Percentiles rank a stretch among this genome's conserved stretches.
Evolutionary conservation across 1,140 invertebrate genomes (phyloP).

Genomic region (Pogonomyrmex californicus): DNA sequence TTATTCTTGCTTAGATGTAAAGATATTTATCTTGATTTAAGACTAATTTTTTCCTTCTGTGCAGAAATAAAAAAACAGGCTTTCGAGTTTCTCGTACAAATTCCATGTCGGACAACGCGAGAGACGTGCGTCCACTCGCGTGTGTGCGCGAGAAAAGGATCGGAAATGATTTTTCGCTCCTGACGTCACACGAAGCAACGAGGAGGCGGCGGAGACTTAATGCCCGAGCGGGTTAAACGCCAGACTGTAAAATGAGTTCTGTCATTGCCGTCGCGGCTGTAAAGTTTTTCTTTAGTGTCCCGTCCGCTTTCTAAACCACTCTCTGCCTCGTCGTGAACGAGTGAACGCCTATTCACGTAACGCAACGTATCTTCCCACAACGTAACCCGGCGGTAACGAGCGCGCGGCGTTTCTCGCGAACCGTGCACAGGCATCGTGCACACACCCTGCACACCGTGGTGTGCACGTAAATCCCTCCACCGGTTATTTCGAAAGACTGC

Average conservation of each 20-base stretch:
- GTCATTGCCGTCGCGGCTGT: conserved; percentile 47
- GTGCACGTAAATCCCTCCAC: conserved; percentile 29
- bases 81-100: not conserved
- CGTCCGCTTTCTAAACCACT: conserved; percentile 83
- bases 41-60: too few relatives aligned
- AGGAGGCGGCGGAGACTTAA: not conserved
- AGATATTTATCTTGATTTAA: too few relatives aligned
- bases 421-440: conserved; percentile 44
- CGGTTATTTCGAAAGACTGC: conserved; percentile 61
- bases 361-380: conserved; percentile 68
- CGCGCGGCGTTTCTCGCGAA: conserved; percentile 23
- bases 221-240: conserved; percentile 20
- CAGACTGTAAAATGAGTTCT: conserved; percentile 61
- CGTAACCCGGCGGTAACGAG: conserved; percentile 59
- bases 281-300: conserved; percentile 61
- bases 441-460: conserved; percentile 6
- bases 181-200: not conserved
- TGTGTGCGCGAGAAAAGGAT: not conserved
- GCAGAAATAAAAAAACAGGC: too few relatives aligned
- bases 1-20: too few relatives aligned
- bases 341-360: conserved; percentile 75
- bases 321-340: conserved; percentile 77
- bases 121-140: not conserved
- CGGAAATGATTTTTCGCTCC: not conserved
- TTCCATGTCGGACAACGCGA: not conserved